phyloP scores from a whole-genome alignment of 2,888 invertebrate species.

The Exephanes ischioxanthus region DNA sequence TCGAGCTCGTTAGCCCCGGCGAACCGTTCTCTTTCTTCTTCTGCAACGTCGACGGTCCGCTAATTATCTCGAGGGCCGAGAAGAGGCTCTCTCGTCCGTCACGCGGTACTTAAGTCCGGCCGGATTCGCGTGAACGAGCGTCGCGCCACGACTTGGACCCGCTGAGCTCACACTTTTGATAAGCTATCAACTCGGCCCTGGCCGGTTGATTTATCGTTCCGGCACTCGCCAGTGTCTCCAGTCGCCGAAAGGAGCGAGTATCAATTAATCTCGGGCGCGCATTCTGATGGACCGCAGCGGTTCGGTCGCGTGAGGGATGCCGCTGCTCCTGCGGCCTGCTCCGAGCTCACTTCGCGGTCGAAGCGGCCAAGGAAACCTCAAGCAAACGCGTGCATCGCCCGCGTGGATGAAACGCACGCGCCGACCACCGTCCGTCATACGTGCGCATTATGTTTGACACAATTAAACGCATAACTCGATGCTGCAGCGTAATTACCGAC shows the following conservation, averaged over 20 bases:
- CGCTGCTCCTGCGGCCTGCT: neutral
- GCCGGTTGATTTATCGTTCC: neutral
- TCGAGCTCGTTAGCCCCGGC: constrained; percentile 68
- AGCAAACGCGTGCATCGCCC: constrained; percentile 3
- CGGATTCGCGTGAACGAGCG: neutral
- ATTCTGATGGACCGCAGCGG: neutral
- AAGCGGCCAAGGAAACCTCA: neutral
- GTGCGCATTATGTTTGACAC: neutral
- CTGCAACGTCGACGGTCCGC: constrained; percentile 61
- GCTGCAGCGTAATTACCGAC: neutral
- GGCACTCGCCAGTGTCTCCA: neutral
- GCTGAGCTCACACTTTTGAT: constrained; percentile 5
- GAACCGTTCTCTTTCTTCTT: constrained; percentile 54
- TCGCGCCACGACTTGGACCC: too few species aligned
- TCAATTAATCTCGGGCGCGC: neutral
- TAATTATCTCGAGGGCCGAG: constrained; percentile 62
- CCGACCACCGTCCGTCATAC: neutral
- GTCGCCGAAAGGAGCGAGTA: too few species aligned
- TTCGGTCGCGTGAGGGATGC: neutral
- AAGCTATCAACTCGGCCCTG: neutral
- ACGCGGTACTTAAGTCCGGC: constrained; percentile 10
- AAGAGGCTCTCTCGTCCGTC: constrained; percentile 1
- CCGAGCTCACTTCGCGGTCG: constrained; percentile 4
- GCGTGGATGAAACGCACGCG: neutral
- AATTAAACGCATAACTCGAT: constrained; percentile 10